These are phyloP conservation scores for Lycaon pictus DNA, from an alignment of 2,113 vertebrate genomes.

Conservation along the genomic window DNA sequence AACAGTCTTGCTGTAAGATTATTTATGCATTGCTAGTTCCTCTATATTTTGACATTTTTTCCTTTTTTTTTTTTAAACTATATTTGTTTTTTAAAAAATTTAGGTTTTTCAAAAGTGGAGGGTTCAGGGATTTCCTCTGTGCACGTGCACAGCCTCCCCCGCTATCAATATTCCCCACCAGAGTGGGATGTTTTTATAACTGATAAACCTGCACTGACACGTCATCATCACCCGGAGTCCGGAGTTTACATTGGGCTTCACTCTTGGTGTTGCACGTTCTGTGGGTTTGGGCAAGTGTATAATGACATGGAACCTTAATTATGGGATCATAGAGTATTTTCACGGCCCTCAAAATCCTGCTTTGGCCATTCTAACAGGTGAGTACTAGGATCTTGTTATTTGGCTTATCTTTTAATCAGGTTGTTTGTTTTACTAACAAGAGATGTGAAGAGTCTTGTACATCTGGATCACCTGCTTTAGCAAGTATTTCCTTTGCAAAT, in stretches of 20 bases:
- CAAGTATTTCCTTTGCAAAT: neutral
- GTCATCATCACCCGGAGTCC: rapidly evolving
- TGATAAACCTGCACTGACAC: neutral
- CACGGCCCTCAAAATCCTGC: neutral
- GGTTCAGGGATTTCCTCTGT: neutral
- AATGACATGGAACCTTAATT: neutral
- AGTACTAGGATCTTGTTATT: neutral
- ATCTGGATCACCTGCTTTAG: neutral
- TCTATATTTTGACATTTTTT: neutral
- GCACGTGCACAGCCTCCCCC: neutral
- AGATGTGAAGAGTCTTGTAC: too few species aligned
- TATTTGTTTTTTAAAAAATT: neutral
- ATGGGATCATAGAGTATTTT: neutral
- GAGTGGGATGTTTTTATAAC: neutral
- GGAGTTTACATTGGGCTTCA: neutral
- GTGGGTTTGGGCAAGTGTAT: neutral
- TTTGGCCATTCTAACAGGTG: neutral
- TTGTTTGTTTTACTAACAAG: neutral
- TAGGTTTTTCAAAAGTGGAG: neutral
- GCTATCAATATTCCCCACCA: neutral
- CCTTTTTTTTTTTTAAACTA: neutral
- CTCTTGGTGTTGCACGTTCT: neutral
- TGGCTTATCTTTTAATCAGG: neutral
- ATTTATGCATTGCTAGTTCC: too few species aligned
- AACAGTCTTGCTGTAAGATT: neutral